Percentiles rank a stretch among this genome's conserved stretches.
phyloP scores from a whole-genome alignment of 2,888 invertebrate genomes.

The Amphipoea oculea region DNA sequence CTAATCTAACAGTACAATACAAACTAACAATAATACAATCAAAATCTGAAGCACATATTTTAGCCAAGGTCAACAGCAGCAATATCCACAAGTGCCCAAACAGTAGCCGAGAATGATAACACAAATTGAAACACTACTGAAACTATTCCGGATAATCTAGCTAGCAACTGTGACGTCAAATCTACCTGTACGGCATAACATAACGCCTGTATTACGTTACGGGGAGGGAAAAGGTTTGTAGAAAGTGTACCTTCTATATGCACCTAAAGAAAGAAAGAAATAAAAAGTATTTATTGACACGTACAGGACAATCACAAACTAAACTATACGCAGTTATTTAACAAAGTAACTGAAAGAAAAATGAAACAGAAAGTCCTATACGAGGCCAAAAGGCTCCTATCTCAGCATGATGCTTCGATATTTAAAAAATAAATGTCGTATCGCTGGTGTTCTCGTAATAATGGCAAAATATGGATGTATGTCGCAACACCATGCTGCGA shows the following conservation, averaged over 20 bases:
- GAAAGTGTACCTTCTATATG: background rate
- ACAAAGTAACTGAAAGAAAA: no score
- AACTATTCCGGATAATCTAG: slow-evolving; percentile 37
- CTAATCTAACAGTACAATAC: background rate
- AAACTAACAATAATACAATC: background rate
- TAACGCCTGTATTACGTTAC: no score
- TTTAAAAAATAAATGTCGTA: no score
- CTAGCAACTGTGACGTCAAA: slow-evolving; percentile 53
- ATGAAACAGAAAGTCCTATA: no score
- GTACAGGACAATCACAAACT: no score
- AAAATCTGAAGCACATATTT: slow-evolving; percentile 12
- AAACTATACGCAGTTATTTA: no score
- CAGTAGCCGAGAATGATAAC: slow-evolving; percentile 54
- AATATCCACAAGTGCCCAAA: slow-evolving; percentile 41
- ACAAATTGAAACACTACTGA: slow-evolving; percentile 61
- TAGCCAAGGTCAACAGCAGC: slow-evolving; percentile 43
- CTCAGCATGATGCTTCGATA: no score
- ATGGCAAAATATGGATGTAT: background rate
- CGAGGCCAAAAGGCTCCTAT: no score
- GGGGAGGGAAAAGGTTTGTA: background rate
- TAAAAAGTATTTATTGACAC: no score
- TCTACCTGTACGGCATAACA: background rate
- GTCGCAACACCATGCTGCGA: background rate
- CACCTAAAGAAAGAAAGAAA: no score
- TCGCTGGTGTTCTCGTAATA: background rate